Evolutionary conservation across 2,113 vertebrate species (phyloP).

Genomic region (Gobius niger): DNA sequence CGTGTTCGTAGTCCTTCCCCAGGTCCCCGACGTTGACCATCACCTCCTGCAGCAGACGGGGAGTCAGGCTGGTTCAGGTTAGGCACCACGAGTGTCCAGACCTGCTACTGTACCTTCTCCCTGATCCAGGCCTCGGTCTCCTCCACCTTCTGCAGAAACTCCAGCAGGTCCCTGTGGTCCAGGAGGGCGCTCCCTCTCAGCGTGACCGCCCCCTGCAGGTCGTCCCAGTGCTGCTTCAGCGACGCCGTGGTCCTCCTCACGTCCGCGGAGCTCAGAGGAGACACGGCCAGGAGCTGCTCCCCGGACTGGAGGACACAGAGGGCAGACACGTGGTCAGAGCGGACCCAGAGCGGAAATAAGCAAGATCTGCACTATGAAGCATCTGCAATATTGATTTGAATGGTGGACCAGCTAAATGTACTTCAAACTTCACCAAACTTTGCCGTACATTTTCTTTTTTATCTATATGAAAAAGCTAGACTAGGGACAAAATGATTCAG

Average conservation of each 20-base stretch:
- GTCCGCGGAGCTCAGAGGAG: slow-evolving; percentile 69
- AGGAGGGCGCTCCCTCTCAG: slow-evolving; percentile 81
- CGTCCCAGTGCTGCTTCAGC: slow-evolving; percentile 81
- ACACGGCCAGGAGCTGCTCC: slow-evolving; percentile 73
- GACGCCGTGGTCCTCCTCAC: slow-evolving; percentile 59
- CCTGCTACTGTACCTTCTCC: slow-evolving; percentile 77
- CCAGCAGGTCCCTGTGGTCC: slow-evolving; percentile 81
- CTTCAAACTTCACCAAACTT: too few relatives aligned
- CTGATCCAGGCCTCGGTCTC: slow-evolving; percentile 89
- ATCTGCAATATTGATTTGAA: too few relatives aligned
- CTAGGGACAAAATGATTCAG: too few relatives aligned
- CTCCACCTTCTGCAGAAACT: slow-evolving; percentile 87
- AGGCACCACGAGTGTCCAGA: too few relatives aligned
- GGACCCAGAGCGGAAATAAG: too few relatives aligned
- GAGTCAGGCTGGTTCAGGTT: not conserved
- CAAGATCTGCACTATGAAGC: too few relatives aligned
- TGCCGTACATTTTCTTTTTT: too few relatives aligned
- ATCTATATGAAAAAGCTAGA: too few relatives aligned
- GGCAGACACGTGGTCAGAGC: not conserved
- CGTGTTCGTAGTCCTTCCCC: slow-evolving; percentile 86
- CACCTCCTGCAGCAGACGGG: slow-evolving; percentile 77
- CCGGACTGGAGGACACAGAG: slow-evolving; percentile 71
- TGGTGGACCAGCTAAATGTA: too few relatives aligned
- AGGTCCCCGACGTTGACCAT: slow-evolving; percentile 84
- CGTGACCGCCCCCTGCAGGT: slow-evolving; percentile 77